phyloP scores from a whole-genome alignment of 2,797 vertebrate genomes.

The Pangasius mekongensis region DNA sequence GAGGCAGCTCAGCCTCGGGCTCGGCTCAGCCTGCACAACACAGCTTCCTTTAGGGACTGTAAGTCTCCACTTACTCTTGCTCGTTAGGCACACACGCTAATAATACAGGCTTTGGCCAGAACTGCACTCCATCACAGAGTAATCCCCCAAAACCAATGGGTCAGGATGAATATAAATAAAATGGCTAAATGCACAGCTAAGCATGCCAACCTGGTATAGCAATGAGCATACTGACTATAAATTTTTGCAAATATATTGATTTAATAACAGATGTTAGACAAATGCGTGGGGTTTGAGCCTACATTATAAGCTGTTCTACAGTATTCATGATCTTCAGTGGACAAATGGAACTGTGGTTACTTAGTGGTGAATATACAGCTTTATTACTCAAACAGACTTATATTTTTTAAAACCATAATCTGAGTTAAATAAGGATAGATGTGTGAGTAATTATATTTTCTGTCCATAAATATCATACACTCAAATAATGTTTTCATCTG shows the following conservation, averaged over 20 bases:
- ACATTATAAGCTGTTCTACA: background rate
- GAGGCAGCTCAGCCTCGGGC: slow-evolving; percentile 49
- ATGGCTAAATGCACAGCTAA: slow-evolving; percentile 29
- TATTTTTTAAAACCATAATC: slow-evolving; percentile 40
- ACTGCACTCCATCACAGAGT: slow-evolving; percentile 70
- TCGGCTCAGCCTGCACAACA: slow-evolving; percentile 25
- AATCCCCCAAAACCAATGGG: slow-evolving; percentile 63
- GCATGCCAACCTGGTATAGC: slow-evolving; percentile 57
- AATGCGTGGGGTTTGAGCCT: slow-evolving; percentile 1
- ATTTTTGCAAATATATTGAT: slow-evolving; percentile 34
- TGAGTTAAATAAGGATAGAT: slow-evolving; percentile 37
- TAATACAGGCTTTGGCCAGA: slow-evolving; percentile 64
- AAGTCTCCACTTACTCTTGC: slow-evolving; percentile 60
- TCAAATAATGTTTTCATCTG: slow-evolving; percentile 78
- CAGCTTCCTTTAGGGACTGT: slow-evolving; percentile 52
- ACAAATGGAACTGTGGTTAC: slow-evolving; percentile 46
- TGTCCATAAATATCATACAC: slow-evolving; percentile 68
- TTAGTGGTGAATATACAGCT: slow-evolving; percentile 38
- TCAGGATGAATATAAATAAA: slow-evolving; percentile 25
- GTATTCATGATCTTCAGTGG: slow-evolving; percentile 8
- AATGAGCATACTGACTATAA: slow-evolving; percentile 17
- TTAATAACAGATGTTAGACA: slow-evolving; percentile 36
- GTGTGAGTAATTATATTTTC: slow-evolving; percentile 65
- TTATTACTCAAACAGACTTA: slow-evolving; percentile 41
- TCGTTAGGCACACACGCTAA: slow-evolving; percentile 73